Evolutionary conservation across 2,888 invertebrate genomes (phyloP).

Genomic region (Elysia crispata): DNA sequence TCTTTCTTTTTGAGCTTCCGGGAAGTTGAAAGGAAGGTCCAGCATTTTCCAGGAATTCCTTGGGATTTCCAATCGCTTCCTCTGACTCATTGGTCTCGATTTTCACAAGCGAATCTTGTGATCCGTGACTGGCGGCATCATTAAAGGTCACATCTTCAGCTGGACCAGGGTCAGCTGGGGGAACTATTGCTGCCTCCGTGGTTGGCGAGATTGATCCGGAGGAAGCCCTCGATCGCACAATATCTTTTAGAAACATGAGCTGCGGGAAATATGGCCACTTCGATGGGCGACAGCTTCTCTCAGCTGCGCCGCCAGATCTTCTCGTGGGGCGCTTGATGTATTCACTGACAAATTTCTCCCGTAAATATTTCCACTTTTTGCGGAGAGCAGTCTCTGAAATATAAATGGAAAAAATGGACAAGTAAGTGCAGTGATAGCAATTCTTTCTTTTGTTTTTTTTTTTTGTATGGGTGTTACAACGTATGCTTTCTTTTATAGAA

Average conservation of each 20-base stretch:
- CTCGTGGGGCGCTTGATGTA: neutral
- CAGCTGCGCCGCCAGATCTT: neutral
- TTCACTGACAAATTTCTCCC: slow-evolving; percentile 6
- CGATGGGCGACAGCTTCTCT: neutral
- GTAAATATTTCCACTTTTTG: slow-evolving; percentile 9
- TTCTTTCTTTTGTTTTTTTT: neutral
- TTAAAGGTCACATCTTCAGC: too few relatives aligned
- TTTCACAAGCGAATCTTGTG: too few relatives aligned
- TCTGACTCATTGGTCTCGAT: neutral
- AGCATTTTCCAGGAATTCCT: neutral
- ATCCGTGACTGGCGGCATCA: too few relatives aligned
- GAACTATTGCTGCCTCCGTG: too few relatives aligned
- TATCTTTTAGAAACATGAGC: neutral
- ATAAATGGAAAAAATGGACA: too few relatives aligned
- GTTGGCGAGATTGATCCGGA: neutral
- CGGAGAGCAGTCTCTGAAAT: neutral
- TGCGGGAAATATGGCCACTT: neutral
- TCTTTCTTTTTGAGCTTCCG: neutral
- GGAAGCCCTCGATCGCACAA: neutral
- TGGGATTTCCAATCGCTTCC: neutral
- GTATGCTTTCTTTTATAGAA: neutral
- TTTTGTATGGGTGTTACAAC: too few relatives aligned
- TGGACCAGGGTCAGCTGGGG: too few relatives aligned
- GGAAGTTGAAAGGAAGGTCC: neutral
- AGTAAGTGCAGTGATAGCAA: neutral